Evolutionary conservation across 1,140 invertebrate species (phyloP), one percentile per base, ranked within the genome.

Genomic region (Drosophila azteca): DNA sequence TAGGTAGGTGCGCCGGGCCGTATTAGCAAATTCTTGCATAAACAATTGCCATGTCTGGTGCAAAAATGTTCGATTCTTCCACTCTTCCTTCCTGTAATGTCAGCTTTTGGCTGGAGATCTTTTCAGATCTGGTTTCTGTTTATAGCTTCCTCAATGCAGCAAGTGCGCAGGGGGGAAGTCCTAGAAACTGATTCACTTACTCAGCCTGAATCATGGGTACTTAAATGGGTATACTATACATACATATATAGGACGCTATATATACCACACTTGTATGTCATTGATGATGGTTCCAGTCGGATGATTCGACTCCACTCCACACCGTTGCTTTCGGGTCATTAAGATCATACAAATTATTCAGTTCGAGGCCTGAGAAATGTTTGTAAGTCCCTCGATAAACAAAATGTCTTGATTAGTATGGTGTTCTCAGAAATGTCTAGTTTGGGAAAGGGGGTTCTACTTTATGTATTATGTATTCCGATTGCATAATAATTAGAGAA

Each of bases 1-100:
- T 75, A 31, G 60, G 65, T 78, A 79, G 76, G 77, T 79, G 76
- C 76, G 62, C 52, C 62, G 61, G 65, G 51, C 1, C 41, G 53
- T 74, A 48, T 58, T 73, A 55, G 50, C 53, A 78, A 67, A 73
- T 75, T 75, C 71, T 73, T 78, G 61, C 55, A 67, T 59, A 74
- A 63, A 68, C 58, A 63, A 79, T 63, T 74, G 43, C 54, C 55
- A 67, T 67, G 49, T 44, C 46, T 44, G 63, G 57, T 9, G 31
- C 22, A n/a, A 53, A 49, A 53, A 49, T 41, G 29, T 24, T 2
- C 45, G 35, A 54, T 11, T 39, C 35, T 39, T 39, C 11, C 35
- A 31, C 41, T 41, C 49, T 64, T 71, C 50, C 73, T 79, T 73
- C 57, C 68, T 79, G 57, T 59, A 67, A 45, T 22, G 17, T 26